phyloP scores from a whole-genome alignment of 37 sponge, comb jelly and placozoan species.

The Diacarnus erythraeanus region DNA sequence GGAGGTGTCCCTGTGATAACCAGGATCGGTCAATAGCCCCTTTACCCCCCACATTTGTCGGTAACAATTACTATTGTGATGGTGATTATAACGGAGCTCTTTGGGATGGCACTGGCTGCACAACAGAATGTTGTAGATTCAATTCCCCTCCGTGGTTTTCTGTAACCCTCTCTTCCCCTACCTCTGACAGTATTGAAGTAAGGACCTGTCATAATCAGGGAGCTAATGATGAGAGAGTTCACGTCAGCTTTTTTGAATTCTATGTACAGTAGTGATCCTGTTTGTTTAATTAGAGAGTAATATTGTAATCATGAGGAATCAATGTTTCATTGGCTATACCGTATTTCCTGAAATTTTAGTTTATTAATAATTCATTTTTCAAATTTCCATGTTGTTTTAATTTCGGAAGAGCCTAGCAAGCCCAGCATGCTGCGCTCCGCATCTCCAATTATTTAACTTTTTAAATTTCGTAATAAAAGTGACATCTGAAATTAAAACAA shows the following conservation, averaged over 20 bases:
- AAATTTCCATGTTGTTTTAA: too few species aligned
- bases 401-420: too few species aligned
- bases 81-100: constrained; percentile 12
- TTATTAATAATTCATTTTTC: too few species aligned
- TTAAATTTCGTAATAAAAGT: too few species aligned
- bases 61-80: constrained; percentile 12
- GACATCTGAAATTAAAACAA: too few species aligned
- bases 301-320: too few species aligned
- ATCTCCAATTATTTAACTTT: too few species aligned
- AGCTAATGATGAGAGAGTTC: not conserved
- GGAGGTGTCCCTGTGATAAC: constrained; percentile 21
- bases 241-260: not conserved
- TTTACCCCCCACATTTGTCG: constrained; percentile 22
- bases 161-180: not conserved
- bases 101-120: constrained; percentile 35
- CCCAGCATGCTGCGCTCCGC: too few species aligned
- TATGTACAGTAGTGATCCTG: not conserved
- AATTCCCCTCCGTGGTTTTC: constrained; percentile 12
- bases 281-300: too few species aligned
- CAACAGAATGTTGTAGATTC: constrained; percentile 3
- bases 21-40: not conserved
- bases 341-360: too few species aligned
- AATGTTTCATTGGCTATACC: too few species aligned
- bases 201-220: not conserved
- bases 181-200: not conserved